Evolutionary conservation across 2,113 vertebrate species (phyloP), one percentile per base, ranked within the genome.

Genomic region (Chunga burmeisteri): DNA sequence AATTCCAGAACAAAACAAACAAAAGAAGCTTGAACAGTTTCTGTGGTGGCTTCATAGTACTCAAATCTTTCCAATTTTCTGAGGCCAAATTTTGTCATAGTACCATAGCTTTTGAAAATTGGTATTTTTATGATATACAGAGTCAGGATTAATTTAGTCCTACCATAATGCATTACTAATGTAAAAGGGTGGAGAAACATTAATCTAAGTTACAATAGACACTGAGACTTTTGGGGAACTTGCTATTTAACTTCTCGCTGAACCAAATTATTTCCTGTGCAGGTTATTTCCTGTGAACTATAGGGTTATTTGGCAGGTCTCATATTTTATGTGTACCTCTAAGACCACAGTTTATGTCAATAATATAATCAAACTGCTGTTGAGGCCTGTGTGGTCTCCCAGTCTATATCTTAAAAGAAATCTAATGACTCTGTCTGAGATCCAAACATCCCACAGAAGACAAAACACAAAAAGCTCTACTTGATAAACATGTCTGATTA

Each of bases 331-430:
- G 55, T 96, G 25, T 96, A 88, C 86, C 83, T 96, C 86, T 84
- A 71, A 91, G 68, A 67, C 72, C 77, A 71, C 61, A 78, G 82
- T 94, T 96, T 92, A 96, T 91, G 65, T 92, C 80, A 95, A 92
- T 81, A 95, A 59, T 91, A 61, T 90, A 94, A 93, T 84, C 88
- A 96, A 91, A 67, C 68, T 91, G 68, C 81, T 84, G 36, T 81
- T 92, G 70, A 95, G 65, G 44, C 40, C 70, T 97, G 96, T 96
- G 92, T 96, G 96, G 94, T 96, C 94, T 94, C 59, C 52, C 61
- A 56, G 59, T 58, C 88, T 88, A 18, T 92, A 95, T 95, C 95
- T 96, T 88, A 67, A 93, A 83, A 90, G 82, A 96, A 92, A 94
- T 92, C 82, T 94, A 94, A 92, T 66, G 56, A 61, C 68, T 67